Base-by-base conservation (phyloP, 2,888 invertebrate genomes). In the Melikaiella ostensackeni region DNA sequence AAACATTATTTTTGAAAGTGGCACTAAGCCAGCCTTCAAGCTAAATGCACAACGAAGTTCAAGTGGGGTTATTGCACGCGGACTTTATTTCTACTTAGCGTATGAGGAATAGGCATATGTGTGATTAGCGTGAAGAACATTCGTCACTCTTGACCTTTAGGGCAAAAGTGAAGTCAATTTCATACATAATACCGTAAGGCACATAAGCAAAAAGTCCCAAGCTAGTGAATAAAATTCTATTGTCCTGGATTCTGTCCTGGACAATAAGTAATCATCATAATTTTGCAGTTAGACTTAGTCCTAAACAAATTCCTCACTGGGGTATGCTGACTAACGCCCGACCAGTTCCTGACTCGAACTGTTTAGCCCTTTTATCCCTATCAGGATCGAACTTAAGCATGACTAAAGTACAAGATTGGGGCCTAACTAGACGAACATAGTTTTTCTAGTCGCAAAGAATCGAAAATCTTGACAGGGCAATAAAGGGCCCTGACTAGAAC, bases 81-180 rank as follows among this genome's bases (percentile, higher is more conserved):
- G 19, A 66, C 46, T 66, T 66, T 46, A 46, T 27, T 66, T 66
- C 42, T 42, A 24, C 38, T 42, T 21, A 38, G 42, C 16, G 4
- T 16, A 5, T 42, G 5, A 16, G 6, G 16, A 42, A 42, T 66
- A 16, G 8, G 16, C 27, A 42, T 42, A 46, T 66, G 19, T 59
- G 42, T 46, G 24, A 66, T 66, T 8, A 46, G 38, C 19, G 2
- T 27, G 19, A 19, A 59, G 24, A 46, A 24, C 19, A 38, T 66
- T 42, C 66, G 42, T 66, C 46, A 42, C 42, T 66, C 38, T 66
- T 66, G 46, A 46, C 66, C 66, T 66, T 24, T 66, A 8, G 38
- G 42, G 42, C 8, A 66, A 42, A 66, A 16, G 46, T 24, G 24
- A 27, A 66, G 66, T 27, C 38, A 27, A 66, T 66, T 66, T 66